Base-by-base conservation (phyloP, 1,140 invertebrate species). In the Hesperophylax magnus region DNA sequence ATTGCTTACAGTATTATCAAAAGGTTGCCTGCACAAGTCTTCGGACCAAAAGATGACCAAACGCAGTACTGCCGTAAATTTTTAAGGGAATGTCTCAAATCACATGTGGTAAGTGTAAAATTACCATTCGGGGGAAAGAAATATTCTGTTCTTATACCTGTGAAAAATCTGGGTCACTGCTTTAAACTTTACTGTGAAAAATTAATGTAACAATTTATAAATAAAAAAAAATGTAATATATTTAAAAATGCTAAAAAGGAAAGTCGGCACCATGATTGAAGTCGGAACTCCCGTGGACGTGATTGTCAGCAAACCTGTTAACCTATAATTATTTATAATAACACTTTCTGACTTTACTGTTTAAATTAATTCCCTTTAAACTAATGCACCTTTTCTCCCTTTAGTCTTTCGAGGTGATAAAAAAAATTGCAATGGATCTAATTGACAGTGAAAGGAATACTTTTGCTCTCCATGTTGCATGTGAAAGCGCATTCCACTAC, bases 21-120 rank as follows among this genome's bases (percentile, higher is more conserved):
- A 77, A 86, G 85, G 81, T 78, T 90, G 31, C 88, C 88, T 2
- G 65, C 88, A 17, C 87, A 87, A 17, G 86, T 87, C 0, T 87
- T 88, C 83, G 88, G 87, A 15, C 86, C 88, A 17, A 88, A 87
- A 77, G 87, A 89, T 84, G 88, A 90, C 65, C 81, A 86, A 67
- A 88, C 87, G 0, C 81, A 87, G 65, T 88, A 89, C 84, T 88
- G 88, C 14, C 82, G 88, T 65, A 89, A 86, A 63, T 84, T 90
- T 18, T 86, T 90, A 15, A 85, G 88, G 58, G 89, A 90, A 80
- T 89, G 88, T 85, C 87, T 90, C 15, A 90, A 89, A 78, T 87
- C 88, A 74, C 85, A 86, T n/a, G 84, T 88, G 80, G 89, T 89
- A 83, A 85, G 86, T 86, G 39, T 47, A 47, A 47, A 47, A 58